Base-by-base conservation (phyloP, 2,113 vertebrate species). In the Hippoglossus stenolepis region DNA sequence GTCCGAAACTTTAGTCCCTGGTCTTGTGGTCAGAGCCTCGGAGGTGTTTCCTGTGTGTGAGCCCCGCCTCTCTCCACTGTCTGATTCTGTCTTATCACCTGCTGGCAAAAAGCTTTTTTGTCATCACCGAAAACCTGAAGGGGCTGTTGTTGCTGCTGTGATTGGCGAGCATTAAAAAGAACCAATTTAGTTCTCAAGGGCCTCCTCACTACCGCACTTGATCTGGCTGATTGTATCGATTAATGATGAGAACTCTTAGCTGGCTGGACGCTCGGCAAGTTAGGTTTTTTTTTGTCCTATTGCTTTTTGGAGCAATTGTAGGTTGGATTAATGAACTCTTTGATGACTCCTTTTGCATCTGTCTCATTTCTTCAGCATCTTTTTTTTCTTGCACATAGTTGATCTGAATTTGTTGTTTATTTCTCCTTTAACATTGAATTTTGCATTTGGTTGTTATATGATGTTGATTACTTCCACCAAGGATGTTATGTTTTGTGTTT, bases 181-280 rank as follows among this genome's bases (percentile, higher is more conserved):
- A 75, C 64, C 62, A 72, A 85, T 88, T 73, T 63, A 56, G 57
- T 73, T 64, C 20, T 67, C 38, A 75, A 89, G 90, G 60, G 70
- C 82, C 74, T 54, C 63, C 38, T 79, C 21, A 24, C 18, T 67
- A 67, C n/a, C 43, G 18, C 59, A 64, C 73, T 77, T 79, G 60
- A 73, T 79, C 69, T 72, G 65, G 35, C 68, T 86, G 83, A 86
- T 87, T 90, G 62, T 70, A 45, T 73, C 38, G 17, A 75, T 80
- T 86, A 82, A 86, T 74, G 74, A 73, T 23, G 56, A 81, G 72
- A 79, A 79, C 72, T 70, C 75, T 79, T 40, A 24, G 49, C 65
- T 21, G 35, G 13, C 71, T 66, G 4, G 24, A 23, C 53, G 51
- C 14, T 18, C n/a, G 24, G 35, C 28, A 65, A 43, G 31, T 49